Evolutionary conservation across 2,797 vertebrate species (phyloP).

Genomic region (Crenichthys baileyi): DNA sequence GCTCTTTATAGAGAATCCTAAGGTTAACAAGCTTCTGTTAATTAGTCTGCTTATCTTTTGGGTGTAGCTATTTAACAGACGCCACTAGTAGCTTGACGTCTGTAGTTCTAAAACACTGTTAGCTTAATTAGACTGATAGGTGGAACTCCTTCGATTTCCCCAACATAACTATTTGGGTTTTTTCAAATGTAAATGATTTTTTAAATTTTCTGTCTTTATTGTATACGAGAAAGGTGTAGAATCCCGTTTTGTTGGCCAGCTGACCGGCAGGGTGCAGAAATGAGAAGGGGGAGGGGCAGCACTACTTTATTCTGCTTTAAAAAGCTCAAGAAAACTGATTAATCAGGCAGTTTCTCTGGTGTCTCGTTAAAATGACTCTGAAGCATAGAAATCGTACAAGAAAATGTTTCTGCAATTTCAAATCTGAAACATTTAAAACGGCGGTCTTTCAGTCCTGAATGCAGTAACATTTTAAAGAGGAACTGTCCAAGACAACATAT

Average conservation of each 20-base stretch:
- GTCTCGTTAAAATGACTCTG: background rate
- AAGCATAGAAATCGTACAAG: background rate
- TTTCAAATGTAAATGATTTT: too few species aligned
- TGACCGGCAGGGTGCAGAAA: background rate
- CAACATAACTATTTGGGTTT: background rate
- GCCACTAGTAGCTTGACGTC: background rate
- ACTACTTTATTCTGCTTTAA: background rate
- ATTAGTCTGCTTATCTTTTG: background rate
- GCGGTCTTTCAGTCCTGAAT: background rate
- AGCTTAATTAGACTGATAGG: background rate
- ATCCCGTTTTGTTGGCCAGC: background rate
- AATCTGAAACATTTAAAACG: background rate
- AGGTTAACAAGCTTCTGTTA: background rate
- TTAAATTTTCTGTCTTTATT: too few species aligned
- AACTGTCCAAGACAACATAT: background rate
- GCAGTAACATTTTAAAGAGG: background rate
- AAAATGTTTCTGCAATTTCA: background rate
- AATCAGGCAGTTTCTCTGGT: background rate
- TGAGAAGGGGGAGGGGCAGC: background rate
- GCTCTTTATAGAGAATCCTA: background rate
- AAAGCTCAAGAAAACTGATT: background rate
- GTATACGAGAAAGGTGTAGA: background rate
- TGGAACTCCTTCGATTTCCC: background rate
- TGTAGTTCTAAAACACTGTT: background rate
- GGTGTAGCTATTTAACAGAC: background rate